Conservation (phyloP, 2,113 vertebrate genomes). For the Bungarus multicinctus region DNA sequence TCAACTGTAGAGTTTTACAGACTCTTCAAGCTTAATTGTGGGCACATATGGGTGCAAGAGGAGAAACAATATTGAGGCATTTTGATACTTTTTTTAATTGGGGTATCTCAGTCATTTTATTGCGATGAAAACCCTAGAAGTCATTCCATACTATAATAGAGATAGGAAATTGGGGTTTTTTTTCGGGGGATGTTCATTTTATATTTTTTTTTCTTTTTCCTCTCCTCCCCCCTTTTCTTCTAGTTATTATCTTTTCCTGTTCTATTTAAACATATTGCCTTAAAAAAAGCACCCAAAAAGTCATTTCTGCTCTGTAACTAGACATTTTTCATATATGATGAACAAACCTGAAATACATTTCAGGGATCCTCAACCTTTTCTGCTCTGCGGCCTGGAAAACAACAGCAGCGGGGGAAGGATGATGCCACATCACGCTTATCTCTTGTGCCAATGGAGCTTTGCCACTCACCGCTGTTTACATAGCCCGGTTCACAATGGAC, state of each 20-base stretch:
- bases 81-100: not conserved
- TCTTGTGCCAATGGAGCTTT: not conserved
- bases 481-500: not conserved
- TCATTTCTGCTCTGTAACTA: not conserved
- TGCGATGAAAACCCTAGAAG: not conserved
- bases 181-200: not conserved
- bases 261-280: not conserved
- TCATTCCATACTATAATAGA: not conserved
- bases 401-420: not conserved
- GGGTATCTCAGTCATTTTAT: not conserved
- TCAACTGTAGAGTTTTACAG: not conserved
- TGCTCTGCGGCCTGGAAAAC: not conserved
- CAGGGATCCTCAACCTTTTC: not conserved
- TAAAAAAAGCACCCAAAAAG: not conserved
- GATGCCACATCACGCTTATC: fast-evolving
- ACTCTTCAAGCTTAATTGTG: not conserved
- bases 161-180: not conserved
- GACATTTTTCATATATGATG: not conserved
- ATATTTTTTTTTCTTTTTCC: not conserved
- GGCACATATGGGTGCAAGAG: not conserved
- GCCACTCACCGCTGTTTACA: not conserved
- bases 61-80: not conserved
- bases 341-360: not conserved
- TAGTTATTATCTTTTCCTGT: not conserved
- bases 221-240: not conserved